Conservation (phyloP, 2,113 vertebrate genomes). For the Laticauda colubrina region DNA sequence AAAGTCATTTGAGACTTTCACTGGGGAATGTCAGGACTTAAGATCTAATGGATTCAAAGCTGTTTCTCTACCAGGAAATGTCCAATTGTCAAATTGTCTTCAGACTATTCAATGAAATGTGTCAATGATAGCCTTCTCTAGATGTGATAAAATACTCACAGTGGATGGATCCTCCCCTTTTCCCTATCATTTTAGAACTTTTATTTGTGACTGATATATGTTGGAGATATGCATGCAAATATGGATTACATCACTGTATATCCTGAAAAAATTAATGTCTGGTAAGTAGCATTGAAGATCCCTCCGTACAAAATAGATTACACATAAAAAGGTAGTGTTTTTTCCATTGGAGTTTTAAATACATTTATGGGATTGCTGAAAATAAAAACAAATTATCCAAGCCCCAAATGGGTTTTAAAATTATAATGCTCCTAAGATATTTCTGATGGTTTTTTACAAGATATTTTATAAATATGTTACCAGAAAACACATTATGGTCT, state of each 20-base stretch:
- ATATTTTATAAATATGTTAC: background rate
- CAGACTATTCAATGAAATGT: background rate
- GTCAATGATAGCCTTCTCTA: background rate
- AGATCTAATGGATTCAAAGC: background rate
- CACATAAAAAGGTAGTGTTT: background rate
- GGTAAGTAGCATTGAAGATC: background rate
- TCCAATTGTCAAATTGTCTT: background rate
- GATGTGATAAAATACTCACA: background rate
- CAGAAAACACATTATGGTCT: background rate
- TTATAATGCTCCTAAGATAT: background rate
- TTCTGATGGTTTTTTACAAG: background rate
- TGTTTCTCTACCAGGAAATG: background rate
- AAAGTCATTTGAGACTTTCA: background rate
- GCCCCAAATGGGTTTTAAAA: background rate
- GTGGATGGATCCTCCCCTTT: background rate
- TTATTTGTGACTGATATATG: background rate
- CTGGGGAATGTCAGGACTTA: background rate
- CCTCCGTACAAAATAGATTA: background rate
- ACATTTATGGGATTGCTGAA: background rate
- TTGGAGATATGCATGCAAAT: rapidly evolving
- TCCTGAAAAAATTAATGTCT: background rate
- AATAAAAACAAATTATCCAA: background rate
- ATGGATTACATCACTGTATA: background rate
- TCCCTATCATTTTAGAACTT: conserved; percentile 3
- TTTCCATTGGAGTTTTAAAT: background rate